Evolutionary conservation across 2,113 vertebrate species (phyloP).

Genomic region (Megaptera novaeangliae): DNA sequence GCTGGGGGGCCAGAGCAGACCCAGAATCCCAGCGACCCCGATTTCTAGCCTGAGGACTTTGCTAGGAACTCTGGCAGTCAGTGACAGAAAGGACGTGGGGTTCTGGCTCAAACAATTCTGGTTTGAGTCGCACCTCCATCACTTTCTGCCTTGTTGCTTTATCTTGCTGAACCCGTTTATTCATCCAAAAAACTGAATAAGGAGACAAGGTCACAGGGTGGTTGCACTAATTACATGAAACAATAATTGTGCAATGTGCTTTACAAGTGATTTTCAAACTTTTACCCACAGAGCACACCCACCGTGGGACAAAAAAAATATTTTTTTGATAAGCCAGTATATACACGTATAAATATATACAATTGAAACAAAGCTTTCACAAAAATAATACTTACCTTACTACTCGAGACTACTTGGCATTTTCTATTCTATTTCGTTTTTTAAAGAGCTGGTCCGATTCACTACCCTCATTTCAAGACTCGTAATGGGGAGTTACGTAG

Average conservation of each 20-base stretch:
- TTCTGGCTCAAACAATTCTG: not conserved
- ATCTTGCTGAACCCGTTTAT: slow-evolving; percentile 11
- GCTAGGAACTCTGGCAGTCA: not conserved
- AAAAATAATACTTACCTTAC: not conserved
- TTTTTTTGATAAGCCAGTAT: not conserved
- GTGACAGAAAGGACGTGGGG: not conserved
- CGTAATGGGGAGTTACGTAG: not conserved
- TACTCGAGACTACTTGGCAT: not conserved
- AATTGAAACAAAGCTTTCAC: not conserved
- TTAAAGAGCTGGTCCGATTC: not conserved
- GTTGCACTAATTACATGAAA: not conserved
- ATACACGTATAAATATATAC: not conserved
- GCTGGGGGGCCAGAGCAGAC: not conserved
- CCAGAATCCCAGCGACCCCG: not conserved
- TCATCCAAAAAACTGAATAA: not conserved
- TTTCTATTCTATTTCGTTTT: not conserved
- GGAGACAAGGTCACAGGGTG: not conserved
- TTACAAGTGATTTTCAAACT: not conserved
- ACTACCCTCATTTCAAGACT: not conserved
- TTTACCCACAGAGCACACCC: not conserved
- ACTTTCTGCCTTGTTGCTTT: slow-evolving; percentile 1
- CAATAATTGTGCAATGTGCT: not conserved
- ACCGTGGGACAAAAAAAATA: not conserved
- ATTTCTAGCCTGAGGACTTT: not conserved
- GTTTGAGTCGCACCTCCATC: not conserved